A percentile compares a stretch with the other conserved stretches of the same genome.
phyloP scores from a whole-genome alignment of 2,113 vertebrate species.

The Hirundichthys speculiger region DNA sequence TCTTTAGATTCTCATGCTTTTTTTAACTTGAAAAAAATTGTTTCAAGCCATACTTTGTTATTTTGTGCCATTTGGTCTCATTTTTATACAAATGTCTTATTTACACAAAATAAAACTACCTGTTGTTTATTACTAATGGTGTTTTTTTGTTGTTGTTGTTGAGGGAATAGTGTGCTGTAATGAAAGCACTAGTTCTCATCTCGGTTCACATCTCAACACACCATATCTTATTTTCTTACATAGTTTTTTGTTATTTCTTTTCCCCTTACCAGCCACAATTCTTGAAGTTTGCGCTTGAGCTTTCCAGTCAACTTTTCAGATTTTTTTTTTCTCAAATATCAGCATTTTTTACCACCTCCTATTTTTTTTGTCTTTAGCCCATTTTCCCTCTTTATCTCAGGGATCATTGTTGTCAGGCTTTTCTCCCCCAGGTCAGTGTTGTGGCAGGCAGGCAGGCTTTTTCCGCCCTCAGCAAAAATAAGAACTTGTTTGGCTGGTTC shows the following conservation, averaged over 20 bases:
- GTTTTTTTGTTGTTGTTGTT: background rate
- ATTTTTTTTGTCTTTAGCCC: background rate
- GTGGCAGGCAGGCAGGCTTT: slow-evolving; percentile 54
- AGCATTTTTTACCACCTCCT: background rate
- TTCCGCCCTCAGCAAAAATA: slow-evolving; percentile 61
- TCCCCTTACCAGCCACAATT: background rate
- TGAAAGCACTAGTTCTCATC: no score
- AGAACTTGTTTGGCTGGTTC: slow-evolving; percentile 81
- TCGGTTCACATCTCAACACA: no score
- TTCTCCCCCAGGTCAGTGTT: slow-evolving; percentile 62
- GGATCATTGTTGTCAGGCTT: slow-evolving; percentile 58
- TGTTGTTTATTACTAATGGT: slow-evolving; percentile 14
- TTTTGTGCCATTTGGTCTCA: slow-evolving; percentile 44
- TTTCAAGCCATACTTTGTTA: slow-evolving; percentile 66
- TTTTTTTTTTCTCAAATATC: background rate
- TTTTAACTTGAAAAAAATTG: slow-evolving; percentile 14
- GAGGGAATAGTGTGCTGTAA: background rate
- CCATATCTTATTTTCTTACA: background rate
- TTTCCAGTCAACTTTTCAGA: background rate
- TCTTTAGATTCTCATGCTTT: slow-evolving; percentile 17
- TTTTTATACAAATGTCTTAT: slow-evolving; percentile 41
- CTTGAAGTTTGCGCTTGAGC: background rate
- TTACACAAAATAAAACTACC: slow-evolving; percentile 66
- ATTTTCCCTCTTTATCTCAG: slow-evolving; percentile 30
- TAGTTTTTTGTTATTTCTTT: no score